These are phyloP conservation scores for Eurytoma californica DNA, from an alignment of 2,888 invertebrate species.

Conservation along the genomic window DNA sequence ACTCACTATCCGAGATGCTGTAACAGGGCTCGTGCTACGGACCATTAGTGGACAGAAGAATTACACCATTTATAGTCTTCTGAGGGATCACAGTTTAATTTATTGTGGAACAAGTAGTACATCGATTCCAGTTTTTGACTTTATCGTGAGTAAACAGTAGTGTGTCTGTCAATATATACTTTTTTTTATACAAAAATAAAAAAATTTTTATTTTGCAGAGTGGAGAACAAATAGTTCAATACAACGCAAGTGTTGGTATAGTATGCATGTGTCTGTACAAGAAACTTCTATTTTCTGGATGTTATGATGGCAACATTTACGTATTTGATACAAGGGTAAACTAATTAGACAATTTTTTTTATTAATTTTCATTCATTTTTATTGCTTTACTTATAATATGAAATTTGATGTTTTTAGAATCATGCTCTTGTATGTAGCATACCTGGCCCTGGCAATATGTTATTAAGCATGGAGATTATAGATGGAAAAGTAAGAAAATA, in stretches of 20 bases:
- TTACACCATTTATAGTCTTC: constrained; percentile 83
- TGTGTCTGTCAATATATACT: not conserved
- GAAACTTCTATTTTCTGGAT: constrained; percentile 82
- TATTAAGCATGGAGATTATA: constrained; percentile 82
- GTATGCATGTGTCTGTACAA: constrained; percentile 82
- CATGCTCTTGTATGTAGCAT: constrained; percentile 79
- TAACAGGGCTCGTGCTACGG: constrained; percentile 82
- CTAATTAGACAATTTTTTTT: not conserved
- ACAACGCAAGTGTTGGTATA: constrained; percentile 83
- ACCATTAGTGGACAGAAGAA: constrained; percentile 79
- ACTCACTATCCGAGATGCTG: constrained; percentile 84
- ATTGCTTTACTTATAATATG: constrained; percentile 7
- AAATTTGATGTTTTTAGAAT: constrained; percentile 59
- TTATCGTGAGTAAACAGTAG: constrained; percentile 79
- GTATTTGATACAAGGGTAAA: constrained; percentile 78
- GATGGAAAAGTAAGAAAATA: constrained; percentile 78
- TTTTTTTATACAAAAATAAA: not conserved
- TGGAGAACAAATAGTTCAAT: constrained; percentile 79
- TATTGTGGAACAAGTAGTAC: constrained; percentile 86
- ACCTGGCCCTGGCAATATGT: constrained; percentile 83
- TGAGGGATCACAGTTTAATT: constrained; percentile 82
- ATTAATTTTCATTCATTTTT: not conserved
- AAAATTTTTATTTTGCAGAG: constrained; percentile 76
- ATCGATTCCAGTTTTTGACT: constrained; percentile 85
- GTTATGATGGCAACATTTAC: constrained; percentile 87